A percentile compares a stretch with the other conserved stretches of the same genome.
Evolutionary conservation across 2,113 vertebrate species (phyloP).

Genomic region (Pelecanus crispus): DNA sequence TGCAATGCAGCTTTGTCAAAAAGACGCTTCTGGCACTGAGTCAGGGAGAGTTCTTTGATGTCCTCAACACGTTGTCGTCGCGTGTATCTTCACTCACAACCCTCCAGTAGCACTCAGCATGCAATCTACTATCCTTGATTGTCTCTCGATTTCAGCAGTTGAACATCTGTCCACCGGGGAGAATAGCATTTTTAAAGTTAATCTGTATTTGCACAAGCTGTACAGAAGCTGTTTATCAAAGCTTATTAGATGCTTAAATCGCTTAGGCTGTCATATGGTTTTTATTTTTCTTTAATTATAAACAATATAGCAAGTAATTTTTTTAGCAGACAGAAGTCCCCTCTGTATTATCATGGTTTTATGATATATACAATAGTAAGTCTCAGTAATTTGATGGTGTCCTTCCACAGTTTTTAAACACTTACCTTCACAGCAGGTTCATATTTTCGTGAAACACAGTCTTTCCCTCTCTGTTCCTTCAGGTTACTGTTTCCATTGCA

Average conservation of each 20-base stretch:
- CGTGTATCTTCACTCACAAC: not conserved
- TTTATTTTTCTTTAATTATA: constrained; percentile 18
- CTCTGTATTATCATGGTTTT: not conserved
- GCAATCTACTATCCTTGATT: not conserved
- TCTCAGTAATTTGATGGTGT: not conserved
- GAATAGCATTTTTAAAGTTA: not conserved
- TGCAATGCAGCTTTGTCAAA: not conserved
- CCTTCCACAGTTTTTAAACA: not conserved
- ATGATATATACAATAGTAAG: not conserved
- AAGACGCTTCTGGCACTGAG: not conserved
- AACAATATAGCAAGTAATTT: not conserved
- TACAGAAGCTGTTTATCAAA: not conserved
- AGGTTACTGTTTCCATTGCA: not conserved
- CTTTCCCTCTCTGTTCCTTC: not conserved
- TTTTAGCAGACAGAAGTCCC: not conserved
- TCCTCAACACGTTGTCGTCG: not conserved
- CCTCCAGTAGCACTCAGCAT: not conserved
- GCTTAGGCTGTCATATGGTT: not conserved
- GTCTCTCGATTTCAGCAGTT: not conserved
- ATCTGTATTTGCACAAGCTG: constrained; percentile 9
- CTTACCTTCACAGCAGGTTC: not conserved
- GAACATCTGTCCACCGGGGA: not conserved
- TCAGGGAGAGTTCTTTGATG: not conserved
- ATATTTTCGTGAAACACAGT: not conserved
- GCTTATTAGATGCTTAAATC: not conserved